These are phyloP conservation scores for Agrilus biguttatus DNA, from an alignment of 2,888 invertebrate genomes.

Conservation along the genomic window DNA sequence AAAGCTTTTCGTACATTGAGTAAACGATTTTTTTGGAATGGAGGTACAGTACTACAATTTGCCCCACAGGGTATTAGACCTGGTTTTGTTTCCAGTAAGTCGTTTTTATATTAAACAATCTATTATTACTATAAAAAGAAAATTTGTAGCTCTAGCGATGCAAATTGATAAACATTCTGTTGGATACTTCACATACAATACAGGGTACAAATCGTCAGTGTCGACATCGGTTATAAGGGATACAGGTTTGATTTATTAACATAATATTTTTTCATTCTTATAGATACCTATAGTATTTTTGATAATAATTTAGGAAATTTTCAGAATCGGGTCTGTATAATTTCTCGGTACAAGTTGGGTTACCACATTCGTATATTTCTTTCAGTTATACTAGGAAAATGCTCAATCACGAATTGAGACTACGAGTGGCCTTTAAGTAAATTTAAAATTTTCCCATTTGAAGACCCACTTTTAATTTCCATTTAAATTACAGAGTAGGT, in stretches of 20 bases:
- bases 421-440: conserved; percentile 68
- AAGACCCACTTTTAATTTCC: not conserved
- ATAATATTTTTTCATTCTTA: conserved; percentile 3
- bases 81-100: conserved; percentile 61
- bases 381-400: conserved; percentile 68
- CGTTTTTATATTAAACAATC: conserved; percentile 1
- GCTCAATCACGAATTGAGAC: conserved; percentile 61
- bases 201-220: conserved; percentile 57
- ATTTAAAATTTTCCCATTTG: conserved; percentile 20
- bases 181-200: conserved; percentile 77
- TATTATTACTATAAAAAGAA: not conserved
- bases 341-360: conserved; percentile 65
- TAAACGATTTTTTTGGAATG: conserved; percentile 60
- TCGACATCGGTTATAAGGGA: conserved; percentile 69
- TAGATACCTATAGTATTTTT: not conserved
- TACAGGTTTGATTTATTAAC: conserved; percentile 29
- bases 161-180: conserved; percentile 79
- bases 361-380: conserved; percentile 63
- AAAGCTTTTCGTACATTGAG: conserved; percentile 67
- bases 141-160: conserved; percentile 54
- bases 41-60: conserved; percentile 61
- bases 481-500: conserved; percentile 47
- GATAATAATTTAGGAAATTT: conserved; percentile 8
- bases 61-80: conserved; percentile 63
- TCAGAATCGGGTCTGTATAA: conserved; percentile 35